Conservation (phyloP, 92 coral and sea anemone species). For the Zoanthus solanderi region DNA sequence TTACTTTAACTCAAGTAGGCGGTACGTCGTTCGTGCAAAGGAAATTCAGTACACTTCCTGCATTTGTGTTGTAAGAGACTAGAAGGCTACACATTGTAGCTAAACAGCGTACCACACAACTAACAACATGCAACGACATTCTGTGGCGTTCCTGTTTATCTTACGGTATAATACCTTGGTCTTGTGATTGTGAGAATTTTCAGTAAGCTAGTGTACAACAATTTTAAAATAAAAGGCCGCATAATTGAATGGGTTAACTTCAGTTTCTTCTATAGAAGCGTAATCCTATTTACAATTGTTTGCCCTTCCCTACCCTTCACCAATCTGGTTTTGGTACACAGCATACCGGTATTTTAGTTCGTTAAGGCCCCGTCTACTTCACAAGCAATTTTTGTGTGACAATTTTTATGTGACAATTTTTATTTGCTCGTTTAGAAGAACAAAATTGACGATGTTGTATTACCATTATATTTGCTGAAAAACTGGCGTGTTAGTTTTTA, state of each 20-base stretch:
- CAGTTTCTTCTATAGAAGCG: neutral
- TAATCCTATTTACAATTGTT: neutral
- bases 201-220: neutral
- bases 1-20: neutral
- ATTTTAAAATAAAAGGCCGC: neutral
- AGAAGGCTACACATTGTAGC: constrained; percentile 6
- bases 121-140: constrained; percentile 42
- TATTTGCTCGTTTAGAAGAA: neutral
- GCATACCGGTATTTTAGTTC: neutral
- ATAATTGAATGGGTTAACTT: neutral
- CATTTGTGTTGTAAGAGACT: constrained; percentile 26
- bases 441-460: no score
- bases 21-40: neutral
- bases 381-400: no score
- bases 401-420: no score
- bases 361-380: neutral
- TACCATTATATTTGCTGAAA: no score
- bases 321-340: neutral
- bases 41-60: constrained; percentile 16
- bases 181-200: constrained; percentile 34
- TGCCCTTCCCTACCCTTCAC: constrained; percentile 6
- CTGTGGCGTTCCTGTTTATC: constrained; percentile 49
- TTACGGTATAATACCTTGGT: neutral
- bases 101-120: constrained; percentile 29
- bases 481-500: no score